Evolutionary conservation across 1,140 invertebrate genomes (phyloP).

Genomic region (Pogonomyrmex barbatus): DNA sequence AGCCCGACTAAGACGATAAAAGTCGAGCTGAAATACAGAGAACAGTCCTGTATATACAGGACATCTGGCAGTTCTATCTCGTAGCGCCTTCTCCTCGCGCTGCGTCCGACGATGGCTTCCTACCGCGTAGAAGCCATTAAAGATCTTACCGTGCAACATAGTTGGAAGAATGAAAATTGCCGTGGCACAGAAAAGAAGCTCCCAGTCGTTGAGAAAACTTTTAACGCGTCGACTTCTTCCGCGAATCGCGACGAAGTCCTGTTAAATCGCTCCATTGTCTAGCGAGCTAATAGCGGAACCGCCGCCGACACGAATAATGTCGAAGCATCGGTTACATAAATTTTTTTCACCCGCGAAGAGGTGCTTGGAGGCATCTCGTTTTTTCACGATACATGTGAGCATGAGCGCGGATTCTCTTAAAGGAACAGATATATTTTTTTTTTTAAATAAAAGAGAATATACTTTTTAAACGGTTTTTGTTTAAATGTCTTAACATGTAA

Average conservation of each 20-base stretch:
- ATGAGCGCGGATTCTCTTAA: neutral
- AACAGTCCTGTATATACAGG: constrained; percentile 29
- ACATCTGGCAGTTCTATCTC: constrained; percentile 43
- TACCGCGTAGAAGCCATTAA: constrained; percentile 63
- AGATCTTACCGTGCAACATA: constrained; percentile 62
- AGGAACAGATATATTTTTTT: neutral
- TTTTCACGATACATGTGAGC: neutral
- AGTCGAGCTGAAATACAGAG: constrained; percentile 43
- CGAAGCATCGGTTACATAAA: constrained; percentile 43
- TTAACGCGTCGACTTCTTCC: constrained; percentile 63
- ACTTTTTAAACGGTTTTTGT: neutral
- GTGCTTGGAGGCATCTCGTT: neutral
- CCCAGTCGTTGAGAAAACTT: constrained; percentile 56
- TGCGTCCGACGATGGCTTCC: constrained; percentile 28
- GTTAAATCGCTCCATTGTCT: constrained; percentile 59
- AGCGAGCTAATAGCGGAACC: constrained; percentile 47
- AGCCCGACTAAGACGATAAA: neutral
- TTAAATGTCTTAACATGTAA: neutral
- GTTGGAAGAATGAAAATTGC: constrained; percentile 53
- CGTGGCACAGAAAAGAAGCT: constrained; percentile 53
- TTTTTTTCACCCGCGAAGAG: constrained; percentile 11
- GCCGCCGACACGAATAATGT: constrained; percentile 25
- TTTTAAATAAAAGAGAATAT: neutral
- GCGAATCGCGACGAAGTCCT: constrained; percentile 58
- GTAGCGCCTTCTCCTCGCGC: neutral